Evolutionary conservation across 2,113 vertebrate species (phyloP), one percentile per base, ranked within the genome.

Genomic region (Gobio gobio): DNA sequence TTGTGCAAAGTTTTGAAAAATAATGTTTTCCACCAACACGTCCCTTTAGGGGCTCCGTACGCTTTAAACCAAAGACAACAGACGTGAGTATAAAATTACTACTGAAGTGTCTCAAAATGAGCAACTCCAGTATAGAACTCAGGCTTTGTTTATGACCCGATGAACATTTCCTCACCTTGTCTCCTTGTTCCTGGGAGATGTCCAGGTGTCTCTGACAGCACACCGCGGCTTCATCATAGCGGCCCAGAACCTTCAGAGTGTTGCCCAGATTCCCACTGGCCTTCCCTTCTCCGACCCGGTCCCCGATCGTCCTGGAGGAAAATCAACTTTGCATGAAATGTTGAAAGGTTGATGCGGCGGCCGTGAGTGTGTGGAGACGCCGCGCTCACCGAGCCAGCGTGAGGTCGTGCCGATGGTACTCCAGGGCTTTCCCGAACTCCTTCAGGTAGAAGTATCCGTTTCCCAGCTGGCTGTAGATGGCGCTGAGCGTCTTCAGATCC

Each of bases 371-470:
- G 13, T 7, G 63, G 63, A 16, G 2, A 16, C 22, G 8, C 10
- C 2, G 10, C 12, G 45, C 70, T 73, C 33, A 99, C 98, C 97
- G 97, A 87, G 98, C 98, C 88, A 99, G 91, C 1, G 96, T 98
- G 14, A 99, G 97, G 90, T 99, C 98, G 0, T 99, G 98, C 1
- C 92, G 95, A 84, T 99, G 98, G 93, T 97, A 99, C 61, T 97
- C 95, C 88, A 99, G 91, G 0, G 98, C 98, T 68, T 97, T 98
- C 47, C 95, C 92, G 0, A 97, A 98, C 90, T 99, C 97, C 90
- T 98, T 99, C 73, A 99, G 94, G 92, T 99, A 99, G 92, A 99
- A 99, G 91, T 99, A 99, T 51, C 97, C 97, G 0, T 99, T 99
- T 78, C 98, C 98, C 89, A 99, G 94, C 91, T 99, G 98, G 91